Evolutionary conservation across 2,797 vertebrate species (phyloP).

Genomic region (Alca torda): DNA sequence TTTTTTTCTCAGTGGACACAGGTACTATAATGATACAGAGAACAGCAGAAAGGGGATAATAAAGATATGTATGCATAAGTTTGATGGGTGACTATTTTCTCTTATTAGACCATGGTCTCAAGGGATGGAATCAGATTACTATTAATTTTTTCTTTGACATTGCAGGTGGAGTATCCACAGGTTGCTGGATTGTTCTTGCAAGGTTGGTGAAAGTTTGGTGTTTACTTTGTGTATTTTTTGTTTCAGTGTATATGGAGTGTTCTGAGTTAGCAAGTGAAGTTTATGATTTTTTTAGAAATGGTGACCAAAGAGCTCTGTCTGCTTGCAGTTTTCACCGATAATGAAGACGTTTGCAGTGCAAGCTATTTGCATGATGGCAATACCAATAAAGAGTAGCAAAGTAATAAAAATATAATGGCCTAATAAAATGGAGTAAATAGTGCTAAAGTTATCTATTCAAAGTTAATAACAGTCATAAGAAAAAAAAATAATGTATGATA

Average conservation of each 20-base stretch:
- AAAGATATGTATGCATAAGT: background rate
- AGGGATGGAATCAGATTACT: background rate
- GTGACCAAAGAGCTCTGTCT: background rate
- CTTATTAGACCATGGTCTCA: background rate
- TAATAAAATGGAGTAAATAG: constrained; percentile 22
- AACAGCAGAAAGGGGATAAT: background rate
- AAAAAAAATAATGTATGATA: constrained; percentile 22
- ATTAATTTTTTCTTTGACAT: background rate
- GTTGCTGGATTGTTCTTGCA: background rate
- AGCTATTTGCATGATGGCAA: background rate
- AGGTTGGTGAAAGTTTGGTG: background rate
- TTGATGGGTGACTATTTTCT: background rate
- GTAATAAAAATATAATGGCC: constrained; percentile 23
- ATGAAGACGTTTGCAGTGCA: background rate
- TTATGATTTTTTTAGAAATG: background rate
- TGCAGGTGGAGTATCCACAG: background rate
- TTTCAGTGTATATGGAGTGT: background rate
- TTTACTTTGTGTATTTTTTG: background rate
- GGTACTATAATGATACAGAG: background rate
- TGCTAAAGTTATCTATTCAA: constrained; percentile 4
- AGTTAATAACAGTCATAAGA: constrained; percentile 1
- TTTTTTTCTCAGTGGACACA: background rate
- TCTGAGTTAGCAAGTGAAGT: background rate
- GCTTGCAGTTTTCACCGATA: background rate
- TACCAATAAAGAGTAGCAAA: constrained; percentile 18